Conservation (phyloP, 2,113 vertebrate genomes). For the Lepus timidus region DNA sequence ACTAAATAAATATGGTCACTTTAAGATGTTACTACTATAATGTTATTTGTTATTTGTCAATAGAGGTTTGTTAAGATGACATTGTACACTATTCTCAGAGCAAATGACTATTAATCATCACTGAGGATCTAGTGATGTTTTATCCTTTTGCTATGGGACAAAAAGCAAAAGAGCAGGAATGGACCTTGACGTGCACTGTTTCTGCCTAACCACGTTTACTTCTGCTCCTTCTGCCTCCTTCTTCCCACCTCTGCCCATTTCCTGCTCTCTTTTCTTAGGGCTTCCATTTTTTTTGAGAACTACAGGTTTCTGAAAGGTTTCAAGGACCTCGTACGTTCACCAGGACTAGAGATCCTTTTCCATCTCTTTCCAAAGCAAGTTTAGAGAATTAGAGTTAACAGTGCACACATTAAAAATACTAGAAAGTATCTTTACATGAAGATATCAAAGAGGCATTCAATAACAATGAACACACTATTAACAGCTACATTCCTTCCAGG, state of each 20-base stretch:
- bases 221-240: neutral
- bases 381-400: neutral
- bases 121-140: neutral
- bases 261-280: neutral
- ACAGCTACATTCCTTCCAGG: neutral
- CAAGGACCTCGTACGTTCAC: neutral
- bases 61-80: neutral
- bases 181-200: neutral
- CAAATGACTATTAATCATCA: neutral
- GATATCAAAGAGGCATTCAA: neutral
- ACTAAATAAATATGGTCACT: slow-evolving; percentile 4
- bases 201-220: neutral
- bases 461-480: neutral
- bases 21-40: neutral
- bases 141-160: neutral
- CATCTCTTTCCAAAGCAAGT: slow-evolving; percentile 25
- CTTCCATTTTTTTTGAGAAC: neutral
- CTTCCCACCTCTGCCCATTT: neutral
- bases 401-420: neutral
- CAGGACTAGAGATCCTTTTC: neutral
- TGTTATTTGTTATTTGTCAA: slow-evolving; percentile 6
- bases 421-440: neutral
- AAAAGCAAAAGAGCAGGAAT: neutral
- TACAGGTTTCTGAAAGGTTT: neutral
- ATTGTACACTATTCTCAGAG: neutral